Base-by-base conservation (phyloP, 1,140 invertebrate genomes). In the Lutraria rhynchaena region DNA sequence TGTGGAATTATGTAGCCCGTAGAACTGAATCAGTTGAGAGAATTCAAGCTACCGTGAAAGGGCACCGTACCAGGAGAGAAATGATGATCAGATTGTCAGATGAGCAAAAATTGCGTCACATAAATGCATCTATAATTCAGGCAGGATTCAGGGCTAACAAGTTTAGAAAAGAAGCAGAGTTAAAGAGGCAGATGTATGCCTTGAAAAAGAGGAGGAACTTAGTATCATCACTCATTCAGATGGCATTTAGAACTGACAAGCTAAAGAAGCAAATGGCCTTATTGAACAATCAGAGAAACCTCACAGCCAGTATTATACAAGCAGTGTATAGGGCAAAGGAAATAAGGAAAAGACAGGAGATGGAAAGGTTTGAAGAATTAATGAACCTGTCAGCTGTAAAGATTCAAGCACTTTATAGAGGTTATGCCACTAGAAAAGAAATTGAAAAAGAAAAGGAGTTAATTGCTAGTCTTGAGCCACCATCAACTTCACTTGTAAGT, bases 371-470 rank as follows among this genome's bases (percentile, higher is more conserved):
- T 29, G 17, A 37, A 22, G 33, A 46, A 49, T 37, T 58, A 51
- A 58, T 53, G 41, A 65, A 63, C 22, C 37, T 49, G 24, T 67
- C 67, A 7, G 77, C 67, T 24, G 55, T 70, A 24, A 81, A 60
- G 58, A 81, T 81, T 58, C 77, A 81, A 55, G 35, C 51, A 41
- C 4, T 58, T 19, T 81, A 71, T 31, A 81, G 57, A 35, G 77
- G 77, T 19, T 73, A 81, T 33, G 70, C 22, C 19, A 41, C 35
- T 4, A 60, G 77, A 61, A 31, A 46, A 41, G 67, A 70, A 22
- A 63, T 73, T n/a, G 55, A 46, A 31, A 51, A 58, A 51, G 63
- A 81, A 46, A 57, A 31, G 37, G 67, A 69, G 51, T 49, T 81
- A 29, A 51, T 81, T 29, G 65, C 77, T 5, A 71, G 63, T 19